Base-by-base conservation (phyloP, 1,140 invertebrate species). In the Paramacrobiotus metropolitanus region DNA sequence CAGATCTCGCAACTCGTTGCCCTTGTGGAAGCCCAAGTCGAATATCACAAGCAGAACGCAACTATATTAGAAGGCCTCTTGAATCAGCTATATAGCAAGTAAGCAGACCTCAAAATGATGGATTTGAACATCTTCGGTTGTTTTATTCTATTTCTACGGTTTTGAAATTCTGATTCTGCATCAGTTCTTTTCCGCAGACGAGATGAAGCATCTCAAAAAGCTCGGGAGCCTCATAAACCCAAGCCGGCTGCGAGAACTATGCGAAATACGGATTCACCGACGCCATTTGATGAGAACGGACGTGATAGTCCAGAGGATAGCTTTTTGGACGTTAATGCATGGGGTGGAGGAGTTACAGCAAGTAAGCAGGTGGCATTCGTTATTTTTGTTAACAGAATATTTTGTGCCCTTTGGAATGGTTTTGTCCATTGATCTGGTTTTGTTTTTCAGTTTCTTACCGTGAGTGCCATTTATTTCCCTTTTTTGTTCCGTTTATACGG, bases 21-120 rank as follows among this genome's bases (percentile, higher is more conserved):
- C 66, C 92, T 98, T 74, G 84, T 90, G 34, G 91, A 97, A 73
- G 87, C 84, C 65, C 79, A 96, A 2, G 76, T 89, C 67, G 91
- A 96, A 67, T 98, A 96, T 75, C 93, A 98, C 74, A 84, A 86
- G 69, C 89, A 95, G 72, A 94, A 91, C 72, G 83, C 83, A 30
- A 87, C 93, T 68, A 83, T 95, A 66, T 76, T 98, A 44, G 83
- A 83, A 69, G 77, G 79, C 64, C 77, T 96, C 60, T 82, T 84
- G 59, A 84, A 88, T 71, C 86, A 83, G 59, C 78, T 98, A 61
- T 79, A 85, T 69, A 83, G 89, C 75, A 93, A 92, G 88, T 90
- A 77, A 73, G 79, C 77, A 40, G 1, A 30, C 21, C 29, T 30
- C 21, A 4, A 9, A n/a, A n/a, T 40, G 34, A 40, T 40, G n/a